Evolutionary conservation across 1,140 invertebrate species (phyloP).

Genomic region (Brachionus sp.): DNA sequence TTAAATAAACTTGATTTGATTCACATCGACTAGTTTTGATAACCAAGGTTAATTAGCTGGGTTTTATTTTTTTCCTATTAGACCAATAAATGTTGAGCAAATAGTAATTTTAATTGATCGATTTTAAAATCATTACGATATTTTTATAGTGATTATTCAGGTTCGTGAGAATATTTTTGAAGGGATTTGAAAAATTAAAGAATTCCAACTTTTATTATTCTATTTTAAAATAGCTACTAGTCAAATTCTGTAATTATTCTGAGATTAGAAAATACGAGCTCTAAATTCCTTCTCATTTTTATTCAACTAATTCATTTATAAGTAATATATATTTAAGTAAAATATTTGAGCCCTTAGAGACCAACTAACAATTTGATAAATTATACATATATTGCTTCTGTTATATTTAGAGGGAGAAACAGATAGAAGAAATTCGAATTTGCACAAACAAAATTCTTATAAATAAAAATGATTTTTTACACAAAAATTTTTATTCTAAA

Average conservation of each 20-base stretch:
- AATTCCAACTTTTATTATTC: neutral
- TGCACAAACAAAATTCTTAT: too few species aligned
- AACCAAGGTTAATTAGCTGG: neutral
- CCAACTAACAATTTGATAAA: too few species aligned
- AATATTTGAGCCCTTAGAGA: neutral
- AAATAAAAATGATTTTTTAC: too few species aligned
- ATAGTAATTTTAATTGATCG: neutral
- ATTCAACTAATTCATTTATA: neutral
- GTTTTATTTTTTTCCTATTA: neutral
- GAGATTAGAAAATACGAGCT: neutral
- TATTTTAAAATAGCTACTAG: neutral
- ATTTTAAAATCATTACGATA: neutral
- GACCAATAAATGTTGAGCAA: neutral
- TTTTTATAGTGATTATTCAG: neutral
- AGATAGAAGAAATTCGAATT: too few species aligned
- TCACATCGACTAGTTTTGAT: constrained; percentile 2
- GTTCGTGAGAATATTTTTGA: constrained; percentile 20
- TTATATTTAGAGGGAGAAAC: too few species aligned
- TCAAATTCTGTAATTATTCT: neutral
- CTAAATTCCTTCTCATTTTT: neutral
- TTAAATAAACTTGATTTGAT: neutral
- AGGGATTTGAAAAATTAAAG: constrained; percentile 9
- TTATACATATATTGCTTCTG: too few species aligned
- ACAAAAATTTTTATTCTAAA: too few species aligned
- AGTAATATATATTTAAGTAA: neutral